Percentiles rank a stretch among this genome's conserved stretches.
These are phyloP conservation scores for Podarcis cretensis DNA, from an alignment of 2,113 vertebrate species.

Conservation along the genomic window DNA sequence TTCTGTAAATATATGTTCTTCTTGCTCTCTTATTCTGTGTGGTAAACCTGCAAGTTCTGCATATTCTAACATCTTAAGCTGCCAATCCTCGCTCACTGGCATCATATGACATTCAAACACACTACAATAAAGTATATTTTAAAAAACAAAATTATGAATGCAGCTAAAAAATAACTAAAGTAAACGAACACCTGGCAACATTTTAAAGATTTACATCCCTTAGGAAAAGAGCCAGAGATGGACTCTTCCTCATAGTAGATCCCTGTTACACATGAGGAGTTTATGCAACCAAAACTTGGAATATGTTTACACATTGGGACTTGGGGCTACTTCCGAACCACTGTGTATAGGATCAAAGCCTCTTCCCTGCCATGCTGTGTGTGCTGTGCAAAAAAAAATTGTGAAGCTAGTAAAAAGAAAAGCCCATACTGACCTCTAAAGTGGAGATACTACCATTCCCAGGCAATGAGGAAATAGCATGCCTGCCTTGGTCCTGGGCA, in stretches of 20 bases:
- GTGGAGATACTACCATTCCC: background rate
- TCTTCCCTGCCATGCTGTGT: accelerated
- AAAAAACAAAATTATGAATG: background rate
- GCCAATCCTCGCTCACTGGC: too few species aligned
- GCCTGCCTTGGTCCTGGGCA: background rate
- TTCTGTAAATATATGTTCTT: too few species aligned
- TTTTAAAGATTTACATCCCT: background rate
- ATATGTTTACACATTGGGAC: too few species aligned
- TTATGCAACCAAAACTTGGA: too few species aligned
- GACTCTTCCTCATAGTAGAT: too few species aligned
- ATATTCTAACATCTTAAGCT: too few species aligned
- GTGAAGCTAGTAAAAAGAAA: background rate
- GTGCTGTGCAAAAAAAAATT: background rate
- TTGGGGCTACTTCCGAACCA: background rate
- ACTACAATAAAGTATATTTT: background rate
- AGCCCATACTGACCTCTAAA: accelerated
- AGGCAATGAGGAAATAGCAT: background rate
- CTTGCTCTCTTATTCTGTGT: too few species aligned
- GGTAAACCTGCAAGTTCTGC: too few species aligned
- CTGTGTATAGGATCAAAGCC: background rate
- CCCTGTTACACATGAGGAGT: too few species aligned
- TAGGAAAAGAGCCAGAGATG: background rate
- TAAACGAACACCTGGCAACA: background rate
- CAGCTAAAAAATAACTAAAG: background rate
- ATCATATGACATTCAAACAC: background rate